phyloP scores from a whole-genome alignment of 2,888 invertebrate genomes.

The Himalopsyche japonica region DNA sequence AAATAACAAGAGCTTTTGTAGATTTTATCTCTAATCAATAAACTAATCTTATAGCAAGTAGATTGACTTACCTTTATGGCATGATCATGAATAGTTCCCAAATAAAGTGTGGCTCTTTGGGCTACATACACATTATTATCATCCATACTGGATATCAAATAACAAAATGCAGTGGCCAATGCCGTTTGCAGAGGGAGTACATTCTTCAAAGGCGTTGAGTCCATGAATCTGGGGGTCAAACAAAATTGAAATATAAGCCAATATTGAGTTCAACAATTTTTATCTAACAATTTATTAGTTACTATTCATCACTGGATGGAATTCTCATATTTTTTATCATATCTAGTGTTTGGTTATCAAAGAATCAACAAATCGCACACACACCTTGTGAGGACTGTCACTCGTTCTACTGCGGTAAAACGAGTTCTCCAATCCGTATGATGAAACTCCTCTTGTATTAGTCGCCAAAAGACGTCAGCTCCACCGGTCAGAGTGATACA shows the following conservation, averaged over 20 bases:
- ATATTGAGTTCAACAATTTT: background rate
- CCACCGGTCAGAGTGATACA: slow-evolving; percentile 93
- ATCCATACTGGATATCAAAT: slow-evolving; percentile 93
- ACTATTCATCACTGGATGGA: background rate
- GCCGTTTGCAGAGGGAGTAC: slow-evolving; percentile 88
- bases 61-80: slow-evolving; percentile 84
- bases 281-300: too few species aligned
- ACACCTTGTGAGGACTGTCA: slow-evolving; percentile 82
- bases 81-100: slow-evolving; percentile 90
- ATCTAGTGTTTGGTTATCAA: background rate
- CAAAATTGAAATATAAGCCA: background rate
- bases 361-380: background rate
- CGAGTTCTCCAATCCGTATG: slow-evolving; percentile 85
- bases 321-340: background rate
- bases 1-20: too few species aligned
- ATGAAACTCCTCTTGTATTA: slow-evolving; percentile 95
- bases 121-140: slow-evolving; percentile 95
- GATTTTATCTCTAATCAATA: too few species aligned
- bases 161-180: slow-evolving; percentile 95
- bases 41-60: too few species aligned
- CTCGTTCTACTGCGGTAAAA: slow-evolving; percentile 94
- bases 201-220: slow-evolving; percentile 82
- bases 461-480: slow-evolving; percentile 92
- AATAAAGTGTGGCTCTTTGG: slow-evolving; percentile 87
- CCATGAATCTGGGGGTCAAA: slow-evolving; percentile 73